Evolutionary conservation across 2,113 vertebrate species (phyloP).

Genomic region (Dryoscopus gambensis): DNA sequence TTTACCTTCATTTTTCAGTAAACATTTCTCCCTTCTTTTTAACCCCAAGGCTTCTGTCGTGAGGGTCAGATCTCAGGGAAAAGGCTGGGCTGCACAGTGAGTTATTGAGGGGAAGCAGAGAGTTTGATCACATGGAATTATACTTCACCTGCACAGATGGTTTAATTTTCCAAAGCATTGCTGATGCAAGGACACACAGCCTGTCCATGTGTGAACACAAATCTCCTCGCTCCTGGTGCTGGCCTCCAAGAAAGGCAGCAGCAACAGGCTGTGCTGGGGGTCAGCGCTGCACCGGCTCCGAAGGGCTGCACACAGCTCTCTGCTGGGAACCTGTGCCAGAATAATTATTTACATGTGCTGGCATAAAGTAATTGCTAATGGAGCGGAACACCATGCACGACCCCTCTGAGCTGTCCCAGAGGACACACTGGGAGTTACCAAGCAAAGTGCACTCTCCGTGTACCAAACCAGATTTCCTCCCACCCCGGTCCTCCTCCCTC

Average conservation of each 20-base stretch:
- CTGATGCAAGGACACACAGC: background rate
- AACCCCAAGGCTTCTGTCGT: background rate
- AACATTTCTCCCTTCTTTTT: background rate
- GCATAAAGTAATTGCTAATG: slow-evolving; percentile 41
- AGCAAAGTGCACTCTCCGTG: background rate
- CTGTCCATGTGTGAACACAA: background rate
- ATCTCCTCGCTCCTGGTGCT: background rate
- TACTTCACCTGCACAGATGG: background rate
- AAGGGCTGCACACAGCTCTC: background rate
- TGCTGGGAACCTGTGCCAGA: slow-evolving; percentile 26
- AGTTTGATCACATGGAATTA: background rate
- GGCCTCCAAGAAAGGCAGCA: background rate
- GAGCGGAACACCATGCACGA: background rate
- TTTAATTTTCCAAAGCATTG: background rate
- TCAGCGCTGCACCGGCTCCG: background rate
- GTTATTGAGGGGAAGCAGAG: background rate
- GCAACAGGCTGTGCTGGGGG: background rate
- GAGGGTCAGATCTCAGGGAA: background rate
- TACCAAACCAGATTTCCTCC: background rate
- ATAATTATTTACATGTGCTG: slow-evolving; percentile 51
- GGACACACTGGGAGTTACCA: background rate
- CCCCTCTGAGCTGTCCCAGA: background rate
- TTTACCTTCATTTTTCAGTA: background rate
- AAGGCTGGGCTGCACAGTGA: background rate
- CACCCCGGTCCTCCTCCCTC: background rate